A percentile compares a stretch with the other conserved stretches of the same genome.
These are phyloP conservation scores for Agriopis aurantiaria DNA, from an alignment of 2,888 invertebrate genomes.

Conservation along the genomic window DNA sequence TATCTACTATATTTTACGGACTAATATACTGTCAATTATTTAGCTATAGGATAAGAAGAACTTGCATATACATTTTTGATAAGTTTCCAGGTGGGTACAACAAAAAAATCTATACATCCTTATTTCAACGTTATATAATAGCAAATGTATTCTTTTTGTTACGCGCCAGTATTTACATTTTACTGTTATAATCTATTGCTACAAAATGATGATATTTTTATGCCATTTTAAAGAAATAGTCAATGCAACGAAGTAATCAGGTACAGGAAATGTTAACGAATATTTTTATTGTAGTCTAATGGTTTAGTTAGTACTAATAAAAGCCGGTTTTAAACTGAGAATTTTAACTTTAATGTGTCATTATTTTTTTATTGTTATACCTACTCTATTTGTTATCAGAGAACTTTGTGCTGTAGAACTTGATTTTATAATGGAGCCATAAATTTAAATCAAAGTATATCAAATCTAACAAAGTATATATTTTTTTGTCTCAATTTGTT, in stretches of 20 bases:
- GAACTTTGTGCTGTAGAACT: neutral
- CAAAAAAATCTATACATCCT: neutral
- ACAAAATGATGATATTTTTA: constrained; percentile 51
- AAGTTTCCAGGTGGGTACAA: constrained; percentile 38
- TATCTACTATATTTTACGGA: constrained; percentile 36
- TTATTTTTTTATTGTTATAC: constrained; percentile 34
- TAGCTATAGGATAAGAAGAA: constrained; percentile 61
- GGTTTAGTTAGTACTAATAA: constrained; percentile 68
- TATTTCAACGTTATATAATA: neutral
- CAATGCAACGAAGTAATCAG: constrained; percentile 73
- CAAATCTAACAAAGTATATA: too few relatives aligned
- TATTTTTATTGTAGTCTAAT: constrained; percentile 61
- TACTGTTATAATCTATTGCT: constrained; percentile 36
- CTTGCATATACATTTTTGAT: constrained; percentile 43
- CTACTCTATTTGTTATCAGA: constrained; percentile 14
- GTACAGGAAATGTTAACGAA: constrained; percentile 65
- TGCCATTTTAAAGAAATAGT: constrained; percentile 55
- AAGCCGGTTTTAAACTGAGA: constrained; percentile 58
- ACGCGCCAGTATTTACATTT: constrained; percentile 56
- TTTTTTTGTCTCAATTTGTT: too few relatives aligned
- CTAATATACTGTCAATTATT: constrained; percentile 67
- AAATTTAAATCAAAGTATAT: too few relatives aligned
- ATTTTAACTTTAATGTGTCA: constrained; percentile 55
- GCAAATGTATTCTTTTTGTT: constrained; percentile 14
- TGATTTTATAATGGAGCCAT: too few relatives aligned